Evolutionary conservation across 2,113 vertebrate genomes (phyloP).

Genomic region (Mugil cephalus): DNA sequence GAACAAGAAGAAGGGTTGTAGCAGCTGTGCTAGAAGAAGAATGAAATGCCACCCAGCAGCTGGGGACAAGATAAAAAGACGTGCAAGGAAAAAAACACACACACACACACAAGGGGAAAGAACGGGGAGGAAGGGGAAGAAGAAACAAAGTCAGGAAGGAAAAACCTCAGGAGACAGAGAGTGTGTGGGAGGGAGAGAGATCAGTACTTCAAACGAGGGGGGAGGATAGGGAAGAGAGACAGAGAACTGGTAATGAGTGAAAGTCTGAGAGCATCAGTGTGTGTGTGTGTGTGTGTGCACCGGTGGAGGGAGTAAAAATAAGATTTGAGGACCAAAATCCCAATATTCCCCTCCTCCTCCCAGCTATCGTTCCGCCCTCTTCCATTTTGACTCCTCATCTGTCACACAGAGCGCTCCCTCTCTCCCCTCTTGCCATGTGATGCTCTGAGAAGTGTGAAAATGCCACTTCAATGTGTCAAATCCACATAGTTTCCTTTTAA

Average conservation of each 20-base stretch:
- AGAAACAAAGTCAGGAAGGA: conserved; percentile 73
- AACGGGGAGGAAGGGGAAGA: conserved; percentile 62
- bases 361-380: conserved; percentile 9
- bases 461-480: conserved; percentile 40
- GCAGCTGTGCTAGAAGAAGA: conserved; percentile 50
- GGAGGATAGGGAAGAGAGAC: conserved; percentile 10
- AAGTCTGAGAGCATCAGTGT: conserved; percentile 46
- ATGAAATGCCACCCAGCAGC: conserved; percentile 57
- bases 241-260: conserved; percentile 61
- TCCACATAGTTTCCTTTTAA: conserved; percentile 25
- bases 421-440: conserved; percentile 8
- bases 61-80: conserved; percentile 50
- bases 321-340: conserved; percentile 41
- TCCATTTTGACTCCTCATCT: background rate
- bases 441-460: conserved; percentile 61
- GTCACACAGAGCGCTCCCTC: background rate
- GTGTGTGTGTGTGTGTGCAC: conserved; percentile 20
- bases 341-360: conserved; percentile 16
- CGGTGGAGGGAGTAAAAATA: conserved; percentile 27
- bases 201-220: conserved; percentile 44
- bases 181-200: conserved; percentile 62
- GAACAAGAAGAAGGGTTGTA: conserved; percentile 42
- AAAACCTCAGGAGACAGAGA: conserved; percentile 59
- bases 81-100: conserved; percentile 23
- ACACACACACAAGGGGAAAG: conserved; percentile 15